Evolutionary conservation across 2,888 invertebrate species (phyloP), one percentile per base, ranked within the genome.

Genomic region (Drosophila limbata): DNA sequence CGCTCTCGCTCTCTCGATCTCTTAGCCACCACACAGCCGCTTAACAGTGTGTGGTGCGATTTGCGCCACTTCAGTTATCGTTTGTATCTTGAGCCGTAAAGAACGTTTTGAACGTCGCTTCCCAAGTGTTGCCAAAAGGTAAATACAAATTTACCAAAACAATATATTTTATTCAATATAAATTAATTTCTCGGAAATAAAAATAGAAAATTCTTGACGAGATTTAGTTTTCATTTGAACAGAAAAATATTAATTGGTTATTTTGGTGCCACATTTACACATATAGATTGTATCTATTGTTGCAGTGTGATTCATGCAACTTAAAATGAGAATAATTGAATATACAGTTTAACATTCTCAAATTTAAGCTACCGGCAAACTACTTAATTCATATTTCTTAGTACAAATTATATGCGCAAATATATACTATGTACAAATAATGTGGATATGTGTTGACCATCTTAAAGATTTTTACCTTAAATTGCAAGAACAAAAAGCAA

Each of bases 131-230:
- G 8, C 13, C 15, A 45, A 35, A 48, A 79, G 84, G 82, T 86
- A 73, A 85, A 85, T 85, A 83, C 2, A 33, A 40, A 17, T 79
- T 66, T 13, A 25, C 52, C 10, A 52, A 57, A 61, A 45, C 35
- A 42, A 33, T 25, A n/a, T 47, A 47, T 39, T 57, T 45, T 19
- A 62, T 21, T 55, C 17, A 56, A 55, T 47, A 31, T 39, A 35
- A 57, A 67, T 67, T 57, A 57, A 31, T 57, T 69, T 51, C 52
- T 48, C 44, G 21, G 11, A 42, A 42, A 44, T 59, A 57, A 61
- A 31, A 31, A 21, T 13, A 35, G 6, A 17, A 25, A 28, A 50
- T 48, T 39, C 13, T 21, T 17, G 15, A 25, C 1, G 28, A 48
- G 33, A 51, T 45, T 28, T 19, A 19, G 13, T 52, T 52, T 44